Evolutionary conservation across 2,888 invertebrate genomes (phyloP).

Genomic region (Nemotelus nigrinus): DNA sequence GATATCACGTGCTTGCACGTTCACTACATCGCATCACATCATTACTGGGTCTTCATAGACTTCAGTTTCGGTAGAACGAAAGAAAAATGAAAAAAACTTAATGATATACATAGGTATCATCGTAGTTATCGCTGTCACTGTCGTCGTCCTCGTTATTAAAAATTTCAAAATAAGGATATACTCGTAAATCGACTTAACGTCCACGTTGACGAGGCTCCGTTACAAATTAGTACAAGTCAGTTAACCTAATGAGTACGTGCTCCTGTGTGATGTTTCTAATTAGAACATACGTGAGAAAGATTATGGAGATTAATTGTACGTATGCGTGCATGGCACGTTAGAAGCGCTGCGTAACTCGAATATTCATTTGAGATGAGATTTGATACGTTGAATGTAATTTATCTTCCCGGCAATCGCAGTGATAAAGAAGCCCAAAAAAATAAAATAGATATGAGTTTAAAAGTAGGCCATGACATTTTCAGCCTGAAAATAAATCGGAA

Average conservation of each 20-base stretch:
- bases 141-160: slow-evolving; percentile 30
- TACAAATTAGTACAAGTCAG: slow-evolving; percentile 28
- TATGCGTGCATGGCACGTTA: slow-evolving; percentile 12
- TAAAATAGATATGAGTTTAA: too few species aligned
- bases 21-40: neutral
- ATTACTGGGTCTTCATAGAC: too few species aligned
- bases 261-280: slow-evolving; percentile 27
- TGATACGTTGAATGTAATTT: too few species aligned
- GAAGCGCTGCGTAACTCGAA: too few species aligned
- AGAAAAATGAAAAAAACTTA: slow-evolving; percentile 40
- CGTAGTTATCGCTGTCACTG: slow-evolving; percentile 43
- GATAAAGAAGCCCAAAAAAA: too few species aligned
- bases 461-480: too few species aligned
- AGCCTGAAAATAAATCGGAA: too few species aligned
- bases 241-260: slow-evolving; percentile 38
- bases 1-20: slow-evolving; percentile 6
- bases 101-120: slow-evolving; percentile 51
- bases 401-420: too few species aligned
- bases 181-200: slow-evolving; percentile 35
- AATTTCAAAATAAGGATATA: slow-evolving; percentile 11
- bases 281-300: slow-evolving; percentile 31
- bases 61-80: too few species aligned
- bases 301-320: slow-evolving; percentile 31
- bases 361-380: too few species aligned
- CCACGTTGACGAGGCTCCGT: slow-evolving; percentile 1